Conservation (phyloP, 35 echinoderm and acorn worm species). For the Apostichopus parvimensis region DNA sequence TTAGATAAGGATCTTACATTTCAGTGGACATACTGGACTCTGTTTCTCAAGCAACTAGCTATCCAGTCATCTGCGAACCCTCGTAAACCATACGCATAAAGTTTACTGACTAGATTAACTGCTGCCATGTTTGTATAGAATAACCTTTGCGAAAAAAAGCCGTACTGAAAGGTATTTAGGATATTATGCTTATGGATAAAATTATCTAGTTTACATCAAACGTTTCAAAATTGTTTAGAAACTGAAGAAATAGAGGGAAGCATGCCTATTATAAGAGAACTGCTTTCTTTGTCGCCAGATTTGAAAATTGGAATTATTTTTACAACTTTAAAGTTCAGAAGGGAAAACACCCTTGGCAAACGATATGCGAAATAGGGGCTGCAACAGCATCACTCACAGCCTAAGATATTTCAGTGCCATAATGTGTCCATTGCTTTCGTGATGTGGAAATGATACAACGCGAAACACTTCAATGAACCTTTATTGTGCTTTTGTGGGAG, state of each 20-base stretch:
- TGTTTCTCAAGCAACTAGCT: neutral
- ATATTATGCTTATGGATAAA: neutral
- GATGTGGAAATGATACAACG: no score
- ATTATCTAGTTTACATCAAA: neutral
- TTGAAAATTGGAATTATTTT: conserved; percentile 45
- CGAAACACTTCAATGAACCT: no score
- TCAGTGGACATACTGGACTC: neutral
- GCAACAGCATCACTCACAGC: neutral
- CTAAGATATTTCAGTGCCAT: no score
- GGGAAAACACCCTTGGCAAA: conserved; percentile 55
- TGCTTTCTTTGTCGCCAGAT: neutral
- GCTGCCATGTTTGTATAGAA: neutral
- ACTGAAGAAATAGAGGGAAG: neutral
- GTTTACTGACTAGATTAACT: neutral
- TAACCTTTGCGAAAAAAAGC: neutral
- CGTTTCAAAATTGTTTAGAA: neutral
- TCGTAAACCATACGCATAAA: neutral
- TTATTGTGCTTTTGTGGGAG: no score
- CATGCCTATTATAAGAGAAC: neutral
- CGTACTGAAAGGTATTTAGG: neutral
- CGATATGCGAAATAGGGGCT: conserved; percentile 30
- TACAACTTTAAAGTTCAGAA: conserved; percentile 19
- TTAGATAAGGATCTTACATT: neutral
- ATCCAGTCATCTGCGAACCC: neutral
- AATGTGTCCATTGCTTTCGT: no score